Evolutionary conservation across 1,140 invertebrate species (phyloP).

Genomic region (Cyphomyrmex costatus): DNA sequence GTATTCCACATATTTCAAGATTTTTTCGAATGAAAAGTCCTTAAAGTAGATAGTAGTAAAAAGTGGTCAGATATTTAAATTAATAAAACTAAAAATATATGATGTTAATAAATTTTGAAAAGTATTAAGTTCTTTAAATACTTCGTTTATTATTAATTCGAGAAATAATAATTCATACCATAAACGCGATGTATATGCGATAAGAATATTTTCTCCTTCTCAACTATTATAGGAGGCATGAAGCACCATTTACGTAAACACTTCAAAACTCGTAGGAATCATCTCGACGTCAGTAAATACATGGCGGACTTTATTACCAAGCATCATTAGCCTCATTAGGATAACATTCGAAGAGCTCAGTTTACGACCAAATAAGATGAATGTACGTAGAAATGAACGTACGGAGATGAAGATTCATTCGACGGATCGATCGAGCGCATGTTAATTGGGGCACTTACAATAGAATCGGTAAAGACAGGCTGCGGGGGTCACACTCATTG

Average conservation of each 20-base stretch:
- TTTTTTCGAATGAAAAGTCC: not conserved
- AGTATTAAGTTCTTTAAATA: not conserved
- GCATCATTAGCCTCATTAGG: slow-evolving; percentile 38
- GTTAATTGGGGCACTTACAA: slow-evolving; percentile 37
- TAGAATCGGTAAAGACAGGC: slow-evolving; percentile 18
- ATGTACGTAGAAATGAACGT: slow-evolving; percentile 22
- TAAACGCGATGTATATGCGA: not conserved
- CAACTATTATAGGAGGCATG: not conserved
- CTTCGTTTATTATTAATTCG: not conserved
- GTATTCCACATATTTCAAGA: not conserved
- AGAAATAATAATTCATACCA: not conserved
- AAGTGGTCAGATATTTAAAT: not conserved
- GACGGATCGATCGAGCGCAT: slow-evolving; percentile 18
- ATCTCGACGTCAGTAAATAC: not conserved
- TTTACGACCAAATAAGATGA: not conserved
- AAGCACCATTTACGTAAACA: not conserved
- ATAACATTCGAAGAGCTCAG: not conserved
- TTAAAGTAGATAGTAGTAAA: not conserved
- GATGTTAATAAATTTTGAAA: not conserved
- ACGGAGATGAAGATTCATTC: not conserved
- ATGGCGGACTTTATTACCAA: slow-evolving; percentile 31
- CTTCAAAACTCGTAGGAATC: not conserved
- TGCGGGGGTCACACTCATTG: slow-evolving; percentile 5
- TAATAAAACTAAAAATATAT: not conserved
- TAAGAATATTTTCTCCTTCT: not conserved